Evolutionary conservation across 2,113 vertebrate genomes (phyloP).

Genomic region (Nothobranchius furzeri): DNA sequence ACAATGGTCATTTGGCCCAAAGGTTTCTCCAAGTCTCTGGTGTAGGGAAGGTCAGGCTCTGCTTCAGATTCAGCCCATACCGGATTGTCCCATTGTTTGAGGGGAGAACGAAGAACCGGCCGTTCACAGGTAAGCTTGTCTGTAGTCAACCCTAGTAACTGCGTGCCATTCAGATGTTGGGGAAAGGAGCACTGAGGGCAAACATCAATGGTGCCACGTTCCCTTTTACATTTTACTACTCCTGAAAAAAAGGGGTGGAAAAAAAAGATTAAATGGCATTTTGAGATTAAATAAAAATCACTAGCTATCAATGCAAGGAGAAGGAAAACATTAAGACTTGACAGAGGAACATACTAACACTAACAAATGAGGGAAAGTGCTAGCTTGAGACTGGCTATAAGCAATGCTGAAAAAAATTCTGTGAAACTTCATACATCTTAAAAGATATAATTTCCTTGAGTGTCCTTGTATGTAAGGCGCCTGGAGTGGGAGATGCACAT

Average conservation of each 20-base stretch:
- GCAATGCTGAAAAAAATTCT: too few relatives aligned
- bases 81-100: constrained; percentile 74
- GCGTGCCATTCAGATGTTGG: constrained; percentile 70
- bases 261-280: not conserved
- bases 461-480: too few relatives aligned
- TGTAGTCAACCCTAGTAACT: constrained; percentile 57
- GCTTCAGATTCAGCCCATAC: constrained; percentile 71
- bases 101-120: constrained; percentile 71
- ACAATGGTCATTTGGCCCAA: constrained; percentile 74
- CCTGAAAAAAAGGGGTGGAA: constrained; percentile 49
- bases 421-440: too few relatives aligned
- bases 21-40: constrained; percentile 75
- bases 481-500: too few relatives aligned
- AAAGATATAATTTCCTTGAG: too few relatives aligned
- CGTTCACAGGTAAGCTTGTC: constrained; percentile 73
- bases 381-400: too few relatives aligned
- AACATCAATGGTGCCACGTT: constrained; percentile 65
- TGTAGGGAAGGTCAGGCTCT: constrained; percentile 76
- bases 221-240: constrained; percentile 82
- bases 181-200: constrained; percentile 78
- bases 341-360: too few relatives aligned
- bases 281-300: not conserved
- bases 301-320: not conserved
- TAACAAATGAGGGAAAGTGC: too few relatives aligned
- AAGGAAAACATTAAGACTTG: not conserved